Evolutionary conservation across 1,140 invertebrate species (phyloP).

Genomic region (Camponotus pennsylvanicus): DNA sequence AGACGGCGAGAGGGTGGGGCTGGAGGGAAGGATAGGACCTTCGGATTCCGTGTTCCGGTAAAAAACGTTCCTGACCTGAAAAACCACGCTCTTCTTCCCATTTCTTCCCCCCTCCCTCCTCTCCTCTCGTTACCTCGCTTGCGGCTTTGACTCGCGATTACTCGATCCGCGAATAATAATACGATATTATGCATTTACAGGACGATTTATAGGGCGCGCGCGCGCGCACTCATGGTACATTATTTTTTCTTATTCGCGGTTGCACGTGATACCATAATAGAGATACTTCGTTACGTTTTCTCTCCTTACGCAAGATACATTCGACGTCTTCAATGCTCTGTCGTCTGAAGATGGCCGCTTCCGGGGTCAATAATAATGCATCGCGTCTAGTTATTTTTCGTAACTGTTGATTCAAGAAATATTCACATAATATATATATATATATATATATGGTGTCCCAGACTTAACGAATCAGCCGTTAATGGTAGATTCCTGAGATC

Average conservation of each 20-base stretch:
- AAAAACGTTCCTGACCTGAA: slow-evolving; percentile 70
- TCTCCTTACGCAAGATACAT: slow-evolving; percentile 38
- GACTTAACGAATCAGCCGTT: too few relatives aligned
- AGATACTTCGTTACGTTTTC: slow-evolving; percentile 59
- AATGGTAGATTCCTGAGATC: too few relatives aligned
- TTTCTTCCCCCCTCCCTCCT: background rate
- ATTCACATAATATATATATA: too few relatives aligned
- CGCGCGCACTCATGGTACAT: slow-evolving; percentile 38
- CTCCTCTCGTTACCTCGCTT: too few relatives aligned
- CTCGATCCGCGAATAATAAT: slow-evolving; percentile 66
- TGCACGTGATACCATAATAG: slow-evolving; percentile 34
- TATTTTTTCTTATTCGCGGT: slow-evolving; percentile 33
- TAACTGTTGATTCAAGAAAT: too few relatives aligned
- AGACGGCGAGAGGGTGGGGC: background rate
- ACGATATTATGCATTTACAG: slow-evolving; percentile 53
- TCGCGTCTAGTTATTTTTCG: too few relatives aligned
- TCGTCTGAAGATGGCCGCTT: too few relatives aligned
- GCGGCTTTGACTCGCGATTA: background rate
- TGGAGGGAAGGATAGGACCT: slow-evolving; percentile 42
- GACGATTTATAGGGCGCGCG: slow-evolving; percentile 34
- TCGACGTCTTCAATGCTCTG: background rate
- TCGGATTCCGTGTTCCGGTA: slow-evolving; percentile 23
- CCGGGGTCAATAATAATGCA: too few relatives aligned
- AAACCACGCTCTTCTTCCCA: slow-evolving; percentile 60
- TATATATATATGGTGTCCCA: too few relatives aligned